Conservation (phyloP, 2,888 invertebrate species). For the Lasioglossum leucozonium region DNA sequence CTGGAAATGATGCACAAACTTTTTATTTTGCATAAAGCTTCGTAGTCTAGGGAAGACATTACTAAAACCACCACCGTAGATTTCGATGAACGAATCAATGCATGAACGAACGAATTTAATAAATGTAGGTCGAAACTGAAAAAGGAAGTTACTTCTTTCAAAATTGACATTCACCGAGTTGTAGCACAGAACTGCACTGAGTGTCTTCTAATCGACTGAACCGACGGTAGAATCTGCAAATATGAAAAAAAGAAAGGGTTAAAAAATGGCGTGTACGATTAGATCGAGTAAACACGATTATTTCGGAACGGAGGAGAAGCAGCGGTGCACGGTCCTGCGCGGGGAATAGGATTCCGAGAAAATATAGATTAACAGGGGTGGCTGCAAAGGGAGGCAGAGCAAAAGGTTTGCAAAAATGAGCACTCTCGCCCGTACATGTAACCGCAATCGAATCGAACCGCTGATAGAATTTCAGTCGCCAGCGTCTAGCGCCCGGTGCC, state of each 20-base stretch:
- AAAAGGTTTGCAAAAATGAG: slow-evolving; percentile 8
- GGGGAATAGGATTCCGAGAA: background rate
- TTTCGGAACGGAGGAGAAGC: background rate
- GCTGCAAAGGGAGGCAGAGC: background rate
- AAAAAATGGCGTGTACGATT: background rate
- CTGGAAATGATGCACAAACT: no score
- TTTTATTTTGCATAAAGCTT: no score
- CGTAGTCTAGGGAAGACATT: no score
- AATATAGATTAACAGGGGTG: background rate
- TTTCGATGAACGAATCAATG: no score
- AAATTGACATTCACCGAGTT: no score
- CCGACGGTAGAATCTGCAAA: background rate
- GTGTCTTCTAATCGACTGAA: background rate
- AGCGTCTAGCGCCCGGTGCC: background rate
- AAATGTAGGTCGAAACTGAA: no score
- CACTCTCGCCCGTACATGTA: slow-evolving; percentile 19
- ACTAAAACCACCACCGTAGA: no score
- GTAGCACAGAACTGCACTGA: no score
- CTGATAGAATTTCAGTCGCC: slow-evolving; percentile 33
- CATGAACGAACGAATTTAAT: no score
- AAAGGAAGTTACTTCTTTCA: no score
- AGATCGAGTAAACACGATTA: background rate
- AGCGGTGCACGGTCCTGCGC: background rate
- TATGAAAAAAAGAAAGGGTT: background rate
- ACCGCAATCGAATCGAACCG: slow-evolving; percentile 38